Evolutionary conservation across 2,797 vertebrate species (phyloP), one percentile per base, ranked within the genome.

Genomic region (Gallinago nigripennis): DNA sequence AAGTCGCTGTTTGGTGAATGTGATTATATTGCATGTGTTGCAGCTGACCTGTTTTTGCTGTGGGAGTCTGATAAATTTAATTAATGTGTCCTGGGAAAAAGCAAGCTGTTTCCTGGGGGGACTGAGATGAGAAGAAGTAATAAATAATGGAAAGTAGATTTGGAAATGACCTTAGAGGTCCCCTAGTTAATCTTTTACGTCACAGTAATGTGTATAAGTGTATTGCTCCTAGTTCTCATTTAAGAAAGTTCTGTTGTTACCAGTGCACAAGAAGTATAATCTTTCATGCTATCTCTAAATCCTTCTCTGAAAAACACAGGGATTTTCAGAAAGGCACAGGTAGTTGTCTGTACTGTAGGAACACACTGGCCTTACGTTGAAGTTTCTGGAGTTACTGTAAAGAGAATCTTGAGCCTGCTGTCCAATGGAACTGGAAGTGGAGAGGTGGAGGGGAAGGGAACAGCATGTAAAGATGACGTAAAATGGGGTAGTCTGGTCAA

Each of bases 121-220:
- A 86, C 14, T 70, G 65, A 86, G 33, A 69, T 86, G 78, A 86
- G 7, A 11, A 86, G 58, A 91, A 48, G 57, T 43, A 83, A 82
- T 88, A 70, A 94, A 91, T 88, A 90, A 90, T 66, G 43, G 51
- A 92, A 95, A 92, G 77, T 16, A 73, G 19, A 39, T 92, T 73
- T 90, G 54, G 33, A 94, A 88, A 90, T 63, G 1, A 61, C 1
- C 2, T 84, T 72, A 72, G 65, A 88, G 28, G 23, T 88, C 39
- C 56, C 70, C n/a, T 60, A 71, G 41, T 88, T 90, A 86, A 60
- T 83, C 20, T 31, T 1, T 7, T 78, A 71, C 48, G 35, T 86
- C 56, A 68, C 39, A 64, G 19, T 60, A 50, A 79, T 57, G 23
- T 43, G 13, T 37, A 0, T 45, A 81, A 90, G 13, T 53, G 6